Evolutionary conservation across 64 coral and sea anemone genomes (phyloP).

Genomic region (Acropora tenuis): DNA sequence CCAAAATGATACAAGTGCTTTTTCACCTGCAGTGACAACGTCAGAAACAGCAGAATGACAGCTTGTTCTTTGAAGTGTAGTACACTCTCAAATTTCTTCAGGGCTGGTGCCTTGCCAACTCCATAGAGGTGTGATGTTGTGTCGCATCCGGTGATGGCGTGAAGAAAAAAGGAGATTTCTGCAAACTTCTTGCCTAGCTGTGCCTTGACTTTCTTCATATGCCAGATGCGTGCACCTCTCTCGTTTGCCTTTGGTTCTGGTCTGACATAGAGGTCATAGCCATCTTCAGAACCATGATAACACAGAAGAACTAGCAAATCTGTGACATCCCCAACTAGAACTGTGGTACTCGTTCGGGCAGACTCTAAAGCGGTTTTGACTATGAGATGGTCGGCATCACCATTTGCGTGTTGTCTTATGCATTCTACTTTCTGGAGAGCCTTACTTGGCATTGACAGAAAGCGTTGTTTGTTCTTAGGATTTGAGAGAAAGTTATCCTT

Average conservation of each 20-base stretch:
- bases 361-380: conserved; percentile 48
- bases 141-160: conserved; percentile 47
- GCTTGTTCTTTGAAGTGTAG: conserved; percentile 29
- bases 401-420: conserved; percentile 26
- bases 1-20: conserved; percentile 13
- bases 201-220: conserved; percentile 35
- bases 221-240: background rate
- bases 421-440: conserved; percentile 19
- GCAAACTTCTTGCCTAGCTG: conserved; percentile 41
- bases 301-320: conserved; percentile 32
- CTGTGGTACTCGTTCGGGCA: conserved; percentile 22
- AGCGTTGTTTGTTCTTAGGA: conserved; percentile 35
- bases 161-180: conserved; percentile 30
- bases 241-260: conserved; percentile 44
- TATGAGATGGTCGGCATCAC: conserved; percentile 51
- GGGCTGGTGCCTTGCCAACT: too few relatives aligned
- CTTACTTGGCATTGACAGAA: conserved; percentile 25
- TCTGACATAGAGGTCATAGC: conserved; percentile 31
- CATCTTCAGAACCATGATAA: background rate
- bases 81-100: conserved; percentile 1
- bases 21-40: conserved; percentile 47
- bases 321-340: conserved; percentile 50
- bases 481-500: conserved; percentile 63
- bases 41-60: conserved; percentile 21
- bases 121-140: conserved; percentile 18